Evolutionary conservation across 2,797 vertebrate species (phyloP).

Genomic region (Distichodus sexfasciatus): DNA sequence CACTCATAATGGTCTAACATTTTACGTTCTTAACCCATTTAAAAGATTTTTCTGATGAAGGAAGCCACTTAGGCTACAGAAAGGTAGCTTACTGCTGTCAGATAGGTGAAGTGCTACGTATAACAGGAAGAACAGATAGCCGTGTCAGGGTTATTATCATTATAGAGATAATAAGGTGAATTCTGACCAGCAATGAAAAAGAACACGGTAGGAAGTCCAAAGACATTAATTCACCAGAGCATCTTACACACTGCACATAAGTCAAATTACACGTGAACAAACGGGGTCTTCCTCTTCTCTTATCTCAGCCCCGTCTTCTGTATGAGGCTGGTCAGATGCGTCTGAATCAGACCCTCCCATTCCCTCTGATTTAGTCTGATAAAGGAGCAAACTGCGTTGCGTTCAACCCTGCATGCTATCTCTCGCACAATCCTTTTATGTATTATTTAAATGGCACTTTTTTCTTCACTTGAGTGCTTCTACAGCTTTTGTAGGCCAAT

Average conservation of each 20-base stretch:
- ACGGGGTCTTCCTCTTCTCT: conserved; percentile 65
- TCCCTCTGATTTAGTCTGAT: conserved; percentile 86
- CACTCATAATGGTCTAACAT: not conserved
- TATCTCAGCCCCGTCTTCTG: conserved; percentile 66
- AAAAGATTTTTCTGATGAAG: too few species aligned
- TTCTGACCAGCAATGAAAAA: not conserved
- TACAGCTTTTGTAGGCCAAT: conserved; percentile 89
- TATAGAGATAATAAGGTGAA: not conserved
- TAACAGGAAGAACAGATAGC: not conserved
- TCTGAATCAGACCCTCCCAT: conserved; percentile 72
- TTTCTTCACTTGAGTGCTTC: conserved; percentile 85
- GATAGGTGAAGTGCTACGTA: not conserved
- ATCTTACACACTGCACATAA: not conserved
- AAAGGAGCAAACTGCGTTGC: conserved; percentile 82
- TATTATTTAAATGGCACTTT: conserved; percentile 88
- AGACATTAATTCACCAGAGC: conserved; percentile 37
- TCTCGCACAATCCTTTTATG: conserved; percentile 90
- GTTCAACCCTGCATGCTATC: conserved; percentile 80
- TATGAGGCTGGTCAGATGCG: conserved; percentile 59
- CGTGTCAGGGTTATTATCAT: not conserved
- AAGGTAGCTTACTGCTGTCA: too few species aligned
- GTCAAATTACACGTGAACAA: conserved; percentile 76
- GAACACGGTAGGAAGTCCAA: not conserved
- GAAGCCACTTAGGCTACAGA: too few species aligned
- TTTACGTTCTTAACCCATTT: not conserved